Conservation (phyloP, 2,113 vertebrate species). For the Cervus canadensis region DNA sequence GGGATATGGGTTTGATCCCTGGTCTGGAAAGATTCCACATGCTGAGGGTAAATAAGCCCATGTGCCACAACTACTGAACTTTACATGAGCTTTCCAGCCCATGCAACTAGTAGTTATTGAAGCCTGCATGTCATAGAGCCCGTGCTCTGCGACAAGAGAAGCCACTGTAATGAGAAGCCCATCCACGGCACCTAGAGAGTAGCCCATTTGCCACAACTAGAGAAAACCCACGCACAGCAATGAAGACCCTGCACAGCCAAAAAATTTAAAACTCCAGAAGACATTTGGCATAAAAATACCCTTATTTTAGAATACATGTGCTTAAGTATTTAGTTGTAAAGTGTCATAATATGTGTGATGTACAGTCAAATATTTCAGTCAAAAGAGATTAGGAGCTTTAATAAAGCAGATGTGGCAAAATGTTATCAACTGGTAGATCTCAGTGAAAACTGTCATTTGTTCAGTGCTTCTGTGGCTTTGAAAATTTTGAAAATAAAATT, state of each 20-base stretch:
- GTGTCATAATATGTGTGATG: neutral
- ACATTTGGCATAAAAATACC: neutral
- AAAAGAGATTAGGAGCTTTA: neutral
- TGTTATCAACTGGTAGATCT: neutral
- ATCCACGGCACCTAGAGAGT: neutral
- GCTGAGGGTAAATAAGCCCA: neutral
- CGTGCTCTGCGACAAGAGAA: neutral
- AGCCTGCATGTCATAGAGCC: neutral
- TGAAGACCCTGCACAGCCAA: neutral
- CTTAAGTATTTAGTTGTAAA: neutral
- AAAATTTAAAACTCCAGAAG: neutral
- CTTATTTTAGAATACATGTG: neutral
- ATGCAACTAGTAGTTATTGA: neutral
- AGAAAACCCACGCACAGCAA: neutral
- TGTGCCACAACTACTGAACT: neutral
- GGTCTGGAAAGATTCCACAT: neutral
- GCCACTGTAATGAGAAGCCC: neutral
- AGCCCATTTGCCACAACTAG: neutral
- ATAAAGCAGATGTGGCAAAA: neutral
- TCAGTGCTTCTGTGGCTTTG: neutral
- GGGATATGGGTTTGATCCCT: neutral
- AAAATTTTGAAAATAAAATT: constrained; percentile 1
- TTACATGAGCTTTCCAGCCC: neutral
- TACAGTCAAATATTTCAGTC: neutral
- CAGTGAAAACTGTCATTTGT: neutral